Base-by-base conservation (phyloP, 2,888 invertebrate genomes). In the Drosophila sordidapex region DNA sequence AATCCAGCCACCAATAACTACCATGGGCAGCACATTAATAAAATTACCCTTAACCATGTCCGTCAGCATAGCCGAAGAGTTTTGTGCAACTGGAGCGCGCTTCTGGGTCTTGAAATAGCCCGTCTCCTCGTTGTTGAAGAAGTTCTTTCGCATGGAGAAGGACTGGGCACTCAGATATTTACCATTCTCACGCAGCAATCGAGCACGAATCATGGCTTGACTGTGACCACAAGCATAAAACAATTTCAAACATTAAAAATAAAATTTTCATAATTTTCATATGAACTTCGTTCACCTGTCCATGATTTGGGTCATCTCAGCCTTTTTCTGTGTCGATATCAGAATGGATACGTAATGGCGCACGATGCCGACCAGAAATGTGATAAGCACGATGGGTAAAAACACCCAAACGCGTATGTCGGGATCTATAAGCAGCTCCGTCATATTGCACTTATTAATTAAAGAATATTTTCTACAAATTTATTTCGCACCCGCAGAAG, bases 1-100 rank as follows among this genome's bases (percentile, higher is more conserved):
- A 88, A 99, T 99, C 99, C 99, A 99, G 36, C 93, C 99, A 90
- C 99, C 99, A 84, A 99, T 99, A 6, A 99, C 96, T 78, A 99
- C 98, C 99, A 99, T 99, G 0, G 99, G 99, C 82, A 99, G 94
- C 29, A 99, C 99, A 94, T 99, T 99, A 5, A 99, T 98, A 35
- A 99, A 95, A 93, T 99, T 99, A 57, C 99, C 99, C 93, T 99
- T 99, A 68, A 99, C 94, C 99, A 99, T 99, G 90, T 99, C 99
- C 0, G 98, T 99, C 96, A 99, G 97, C 96, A 99, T 97, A 3
- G 98, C 98, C 96, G 99, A 98, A 18, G 99, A 98, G 92, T 99
- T 99, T 92, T 96, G 94, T 25, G 97, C 96, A n/a, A 96, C 95
- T 2, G 97, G 96, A 56, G 97, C 95, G 76, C 98, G 94, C 89